Percentiles rank a stretch among this genome's conserved stretches.
phyloP scores from a whole-genome alignment of 2,888 invertebrate genomes.

The Tortricodes alternella region DNA sequence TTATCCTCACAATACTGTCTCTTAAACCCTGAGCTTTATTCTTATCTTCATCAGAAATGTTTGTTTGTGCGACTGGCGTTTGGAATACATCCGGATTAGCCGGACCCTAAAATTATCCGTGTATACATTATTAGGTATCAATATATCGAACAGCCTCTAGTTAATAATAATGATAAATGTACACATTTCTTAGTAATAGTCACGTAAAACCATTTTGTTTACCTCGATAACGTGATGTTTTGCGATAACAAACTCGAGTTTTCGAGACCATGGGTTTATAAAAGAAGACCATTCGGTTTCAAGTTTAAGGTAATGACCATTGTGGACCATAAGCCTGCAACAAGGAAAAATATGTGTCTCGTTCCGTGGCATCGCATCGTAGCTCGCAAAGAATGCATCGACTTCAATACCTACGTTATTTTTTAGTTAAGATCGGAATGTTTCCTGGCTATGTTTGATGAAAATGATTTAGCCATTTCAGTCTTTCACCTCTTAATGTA shows the following conservation, averaged over 20 bases:
- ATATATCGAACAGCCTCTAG: too few species aligned
- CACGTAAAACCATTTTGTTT: slow-evolving; percentile 24
- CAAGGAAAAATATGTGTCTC: too few species aligned
- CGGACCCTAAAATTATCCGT: slow-evolving; percentile 84
- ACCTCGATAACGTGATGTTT: slow-evolving; percentile 91
- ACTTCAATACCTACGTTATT: too few species aligned
- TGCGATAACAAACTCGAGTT: slow-evolving; percentile 94
- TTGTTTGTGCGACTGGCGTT: slow-evolving; percentile 47
- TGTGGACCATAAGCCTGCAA: slow-evolving; percentile 89
- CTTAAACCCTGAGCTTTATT: slow-evolving; percentile 84
- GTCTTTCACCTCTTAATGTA: too few species aligned
- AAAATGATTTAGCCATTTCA: too few species aligned
- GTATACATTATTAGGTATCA: background rate
- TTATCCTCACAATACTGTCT: slow-evolving; percentile 85
- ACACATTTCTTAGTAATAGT: background rate
- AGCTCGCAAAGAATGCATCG: too few species aligned
- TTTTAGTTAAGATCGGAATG: too few species aligned
- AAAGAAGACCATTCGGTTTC: slow-evolving; percentile 97
- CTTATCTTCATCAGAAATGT: slow-evolving; percentile 83
- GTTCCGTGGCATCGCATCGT: too few species aligned
- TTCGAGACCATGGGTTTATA: slow-evolving; percentile 96
- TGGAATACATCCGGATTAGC: slow-evolving; percentile 89
- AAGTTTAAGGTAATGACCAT: slow-evolving; percentile 91
- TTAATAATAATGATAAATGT: background rate
- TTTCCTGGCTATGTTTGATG: too few species aligned